Percentiles rank a stretch among this genome's conserved stretches.
Conservation (phyloP, 2,797 vertebrate species). For the Pseudochaenichthys georgianus region DNA sequence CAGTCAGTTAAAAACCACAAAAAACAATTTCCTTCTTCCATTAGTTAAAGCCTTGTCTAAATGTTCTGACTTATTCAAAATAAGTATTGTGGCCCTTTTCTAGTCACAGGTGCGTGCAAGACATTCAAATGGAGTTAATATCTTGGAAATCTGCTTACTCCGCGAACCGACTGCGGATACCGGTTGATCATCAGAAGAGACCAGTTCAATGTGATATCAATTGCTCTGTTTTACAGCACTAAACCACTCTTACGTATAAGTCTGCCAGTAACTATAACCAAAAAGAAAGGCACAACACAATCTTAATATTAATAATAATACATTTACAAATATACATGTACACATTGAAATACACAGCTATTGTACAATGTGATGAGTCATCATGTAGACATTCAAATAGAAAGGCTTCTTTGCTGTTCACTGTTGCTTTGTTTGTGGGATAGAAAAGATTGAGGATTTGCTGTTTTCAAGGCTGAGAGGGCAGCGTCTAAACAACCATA, state of each 20-base stretch:
- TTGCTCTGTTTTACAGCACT: slow-evolving; percentile 27
- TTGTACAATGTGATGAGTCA: slow-evolving; percentile 70
- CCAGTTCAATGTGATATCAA: slow-evolving; percentile 12
- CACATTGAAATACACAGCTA: slow-evolving; percentile 70
- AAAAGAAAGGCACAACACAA: slow-evolving; percentile 48
- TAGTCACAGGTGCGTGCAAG: slow-evolving; percentile 44
- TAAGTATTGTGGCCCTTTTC: background rate
- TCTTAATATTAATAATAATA: slow-evolving; percentile 76
- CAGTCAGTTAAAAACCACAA: background rate
- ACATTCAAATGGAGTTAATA: slow-evolving; percentile 46
- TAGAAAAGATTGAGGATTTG: slow-evolving; percentile 62
- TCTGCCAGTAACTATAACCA: slow-evolving; percentile 54
- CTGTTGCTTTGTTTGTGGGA: slow-evolving; percentile 59
- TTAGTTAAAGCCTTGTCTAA: slow-evolving; percentile 3
- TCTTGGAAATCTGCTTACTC: slow-evolving; percentile 28
- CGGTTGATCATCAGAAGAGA: slow-evolving; percentile 46
- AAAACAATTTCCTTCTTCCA: slow-evolving; percentile 2
- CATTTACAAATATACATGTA: slow-evolving; percentile 81
- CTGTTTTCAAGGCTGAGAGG: slow-evolving; percentile 78
- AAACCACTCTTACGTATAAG: slow-evolving; percentile 13
- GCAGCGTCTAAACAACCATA: slow-evolving; percentile 78
- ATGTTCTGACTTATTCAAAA: slow-evolving; percentile 8
- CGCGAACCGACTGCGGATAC: too few relatives aligned
- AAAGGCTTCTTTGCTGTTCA: slow-evolving; percentile 62
- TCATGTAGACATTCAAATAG: slow-evolving; percentile 48